Evolutionary conservation across 2,888 invertebrate genomes (phyloP).

Genomic region (Anoncus sp.): DNA sequence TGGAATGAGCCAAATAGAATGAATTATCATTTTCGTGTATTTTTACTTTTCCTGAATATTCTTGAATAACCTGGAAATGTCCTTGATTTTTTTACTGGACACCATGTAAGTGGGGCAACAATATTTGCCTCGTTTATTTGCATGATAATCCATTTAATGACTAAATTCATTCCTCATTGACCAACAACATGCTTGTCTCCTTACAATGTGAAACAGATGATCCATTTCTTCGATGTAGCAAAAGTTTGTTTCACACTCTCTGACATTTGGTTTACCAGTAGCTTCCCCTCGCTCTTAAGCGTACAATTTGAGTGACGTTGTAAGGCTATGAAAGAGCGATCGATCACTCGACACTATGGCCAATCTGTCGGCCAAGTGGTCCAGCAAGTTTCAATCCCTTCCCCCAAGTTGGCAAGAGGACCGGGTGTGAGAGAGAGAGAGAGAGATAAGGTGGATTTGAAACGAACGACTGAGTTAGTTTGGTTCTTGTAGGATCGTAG

Average conservation of each 20-base stretch:
- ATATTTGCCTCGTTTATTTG: too few species aligned
- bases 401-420: constrained; percentile 30
- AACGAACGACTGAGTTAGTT: constrained; percentile 37
- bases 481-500: constrained; percentile 48
- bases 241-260: background rate
- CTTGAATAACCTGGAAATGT: too few species aligned
- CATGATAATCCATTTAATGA: too few species aligned
- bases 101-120: too few species aligned
- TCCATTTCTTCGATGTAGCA: too few species aligned
- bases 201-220: too few species aligned
- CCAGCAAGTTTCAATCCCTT: constrained; percentile 59
- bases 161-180: too few species aligned
- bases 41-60: too few species aligned
- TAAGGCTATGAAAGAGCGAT: constrained; percentile 54
- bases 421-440: background rate
- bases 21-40: too few species aligned
- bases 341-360: constrained; percentile 51
- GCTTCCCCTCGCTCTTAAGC: constrained; percentile 11
- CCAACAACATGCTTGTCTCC: too few species aligned
- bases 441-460: constrained; percentile 16
- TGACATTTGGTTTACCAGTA: background rate
- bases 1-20: background rate
- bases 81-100: too few species aligned
- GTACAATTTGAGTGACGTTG: constrained; percentile 50
- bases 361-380: constrained; percentile 60